These are phyloP conservation scores for Hemiscyllium ocellatum DNA, from an alignment of 2,113 vertebrate genomes.

Conservation along the genomic window DNA sequence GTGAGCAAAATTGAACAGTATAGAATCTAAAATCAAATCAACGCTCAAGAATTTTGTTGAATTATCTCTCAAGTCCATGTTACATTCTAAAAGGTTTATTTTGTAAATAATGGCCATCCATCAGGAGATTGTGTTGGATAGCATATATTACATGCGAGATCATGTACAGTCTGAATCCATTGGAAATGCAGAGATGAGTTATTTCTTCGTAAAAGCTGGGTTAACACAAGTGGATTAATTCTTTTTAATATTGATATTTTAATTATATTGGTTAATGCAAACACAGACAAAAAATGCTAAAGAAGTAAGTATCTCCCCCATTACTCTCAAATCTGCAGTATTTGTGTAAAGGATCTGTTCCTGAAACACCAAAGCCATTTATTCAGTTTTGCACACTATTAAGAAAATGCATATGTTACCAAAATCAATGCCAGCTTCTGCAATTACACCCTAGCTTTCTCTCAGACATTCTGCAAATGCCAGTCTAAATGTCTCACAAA, in stretches of 20 bases:
- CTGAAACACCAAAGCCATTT: background rate
- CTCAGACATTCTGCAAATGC: background rate
- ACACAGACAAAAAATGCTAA: background rate
- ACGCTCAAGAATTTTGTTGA: background rate
- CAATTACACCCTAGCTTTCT: background rate
- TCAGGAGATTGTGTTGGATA: background rate
- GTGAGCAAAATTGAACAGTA: background rate
- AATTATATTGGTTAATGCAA: background rate
- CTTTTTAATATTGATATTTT: background rate
- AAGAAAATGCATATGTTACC: background rate
- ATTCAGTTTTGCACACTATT: background rate
- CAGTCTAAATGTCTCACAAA: background rate
- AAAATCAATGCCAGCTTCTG: background rate
- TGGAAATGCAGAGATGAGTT: background rate
- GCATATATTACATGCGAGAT: background rate
- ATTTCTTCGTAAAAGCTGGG: background rate
- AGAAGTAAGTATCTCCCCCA: background rate
- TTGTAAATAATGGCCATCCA: background rate
- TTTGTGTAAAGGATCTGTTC: background rate
- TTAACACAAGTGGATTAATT: background rate
- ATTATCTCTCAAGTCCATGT: background rate
- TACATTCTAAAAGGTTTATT: background rate
- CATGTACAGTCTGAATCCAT: background rate
- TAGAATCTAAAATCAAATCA: background rate
- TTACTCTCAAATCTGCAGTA: background rate